Base-by-base conservation (phyloP, 1,140 invertebrate genomes). In the Aphidius ervi region DNA sequence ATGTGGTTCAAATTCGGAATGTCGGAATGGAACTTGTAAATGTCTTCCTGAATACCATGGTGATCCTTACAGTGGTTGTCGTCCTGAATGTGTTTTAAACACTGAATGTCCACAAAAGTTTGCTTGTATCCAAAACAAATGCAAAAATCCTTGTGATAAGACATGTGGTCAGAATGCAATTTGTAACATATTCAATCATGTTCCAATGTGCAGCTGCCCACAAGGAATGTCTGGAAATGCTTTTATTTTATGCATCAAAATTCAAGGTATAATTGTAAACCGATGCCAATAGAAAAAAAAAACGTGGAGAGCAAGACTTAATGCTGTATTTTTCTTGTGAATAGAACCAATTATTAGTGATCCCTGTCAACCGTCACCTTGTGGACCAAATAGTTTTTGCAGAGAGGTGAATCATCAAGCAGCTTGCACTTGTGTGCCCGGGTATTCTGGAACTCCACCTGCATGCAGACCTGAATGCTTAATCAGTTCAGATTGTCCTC, bases 361-460 rank as follows among this genome's bases (percentile, higher is more conserved):
- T 59, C 84, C 86, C 50, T 88, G 87, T 70, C 79, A 82, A 59
- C 85, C 87, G 57, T 86, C 83, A 60, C 85, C 85, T 31, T 93
- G 90, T 76, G 90, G 89, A 3, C 84, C 87, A 2, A 88, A 90
- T 69, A 84, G 89, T 39, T 74, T 86, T 65, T 92, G 90, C 66
- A 82, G 83, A 67, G 70, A 80, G 16, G 71, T 80, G 5, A 85
- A 85, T 45, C 81, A 84, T 65, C 77, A 81, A 56, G 82, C 86
- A 4, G 82, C 85, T 3, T 92, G 89, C 67, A 82, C 85, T 5
- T 92, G 90, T 67, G 75, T 88, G 42, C 74, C 82, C 7, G 83
- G 85, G 46, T 90, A 86, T 70, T 81, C 86, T 5, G 89, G 89
- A 46, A 74, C 82, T 3, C 87, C 89, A 4, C 88, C 88, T 4